A percentile compares a stretch with the other conserved stretches of the same genome.
Evolutionary conservation across 2,113 vertebrate genomes (phyloP).

Genomic region (Lepisosteus oculatus): DNA sequence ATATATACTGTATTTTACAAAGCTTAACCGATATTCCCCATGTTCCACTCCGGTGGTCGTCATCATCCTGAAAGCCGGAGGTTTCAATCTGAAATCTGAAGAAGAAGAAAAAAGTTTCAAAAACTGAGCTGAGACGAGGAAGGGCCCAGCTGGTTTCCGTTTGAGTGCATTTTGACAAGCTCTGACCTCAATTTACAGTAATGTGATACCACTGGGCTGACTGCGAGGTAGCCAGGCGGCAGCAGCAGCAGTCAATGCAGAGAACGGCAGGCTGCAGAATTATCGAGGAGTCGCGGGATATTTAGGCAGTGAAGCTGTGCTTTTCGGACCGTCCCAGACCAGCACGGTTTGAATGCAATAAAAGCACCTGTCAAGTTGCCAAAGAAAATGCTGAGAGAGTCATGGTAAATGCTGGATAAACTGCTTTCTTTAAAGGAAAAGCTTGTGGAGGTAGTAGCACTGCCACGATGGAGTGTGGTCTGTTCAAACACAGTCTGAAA

Average conservation of each 20-base stretch:
- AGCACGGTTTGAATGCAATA: not conserved
- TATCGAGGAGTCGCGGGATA: conserved; percentile 15
- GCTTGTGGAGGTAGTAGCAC: conserved; percentile 41
- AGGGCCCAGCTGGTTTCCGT: conserved; percentile 26
- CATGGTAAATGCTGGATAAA: conserved; percentile 40
- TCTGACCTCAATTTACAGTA: conserved; percentile 56
- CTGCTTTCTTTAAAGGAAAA: conserved; percentile 34
- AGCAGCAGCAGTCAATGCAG: conserved; percentile 28
- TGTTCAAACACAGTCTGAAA: conserved; percentile 36
- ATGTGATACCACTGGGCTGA: conserved; percentile 53
- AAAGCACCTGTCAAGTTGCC: not conserved
- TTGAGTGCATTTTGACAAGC: conserved; percentile 24
- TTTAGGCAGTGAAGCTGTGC: conserved; percentile 22
- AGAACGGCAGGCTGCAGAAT: conserved; percentile 31
- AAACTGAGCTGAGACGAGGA: not conserved
- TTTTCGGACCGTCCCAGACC: not conserved
- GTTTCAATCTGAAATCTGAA: not conserved
- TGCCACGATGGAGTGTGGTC: conserved; percentile 49
- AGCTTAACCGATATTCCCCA: too few relatives aligned
- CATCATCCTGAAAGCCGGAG: too few relatives aligned
- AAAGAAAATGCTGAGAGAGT: conserved; percentile 36
- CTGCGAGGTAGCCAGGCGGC: conserved; percentile 30
- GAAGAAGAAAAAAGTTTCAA: not conserved
- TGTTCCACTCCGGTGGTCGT: too few relatives aligned
- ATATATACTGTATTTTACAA: too few relatives aligned